A percentile compares a stretch with the other conserved stretches of the same genome.
Evolutionary conservation across 2,113 vertebrate species (phyloP).

Genomic region (Genyomyrus donnyi): DNA sequence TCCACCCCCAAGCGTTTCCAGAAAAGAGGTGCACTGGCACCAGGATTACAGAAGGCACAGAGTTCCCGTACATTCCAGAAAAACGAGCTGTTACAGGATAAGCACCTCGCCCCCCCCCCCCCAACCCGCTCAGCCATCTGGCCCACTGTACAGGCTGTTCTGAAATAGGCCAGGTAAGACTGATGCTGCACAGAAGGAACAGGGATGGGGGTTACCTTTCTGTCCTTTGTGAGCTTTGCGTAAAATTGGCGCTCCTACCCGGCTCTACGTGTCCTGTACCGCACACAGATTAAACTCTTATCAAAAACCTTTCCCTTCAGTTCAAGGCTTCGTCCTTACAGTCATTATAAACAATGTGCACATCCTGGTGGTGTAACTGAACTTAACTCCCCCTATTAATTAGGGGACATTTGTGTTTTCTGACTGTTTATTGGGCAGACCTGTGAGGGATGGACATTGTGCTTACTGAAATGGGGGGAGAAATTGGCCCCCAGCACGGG

Average conservation of each 20-base stretch:
- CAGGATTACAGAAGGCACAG: background rate
- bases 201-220: background rate
- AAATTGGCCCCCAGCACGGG: background rate
- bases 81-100: slow-evolving; percentile 1
- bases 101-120: background rate
- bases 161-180: background rate
- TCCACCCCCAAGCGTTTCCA: background rate
- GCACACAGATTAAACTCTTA: background rate
- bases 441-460: background rate
- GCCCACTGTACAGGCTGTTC: background rate
- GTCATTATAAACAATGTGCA: background rate
- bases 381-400: background rate
- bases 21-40: background rate
- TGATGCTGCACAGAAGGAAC: background rate
- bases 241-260: background rate
- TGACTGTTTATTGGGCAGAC: background rate
- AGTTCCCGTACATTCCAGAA: background rate
- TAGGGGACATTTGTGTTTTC: background rate
- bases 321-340: background rate
- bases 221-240: background rate
- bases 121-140: background rate
- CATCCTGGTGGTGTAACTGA: background rate
- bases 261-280: background rate
- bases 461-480: background rate
- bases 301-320: background rate